Conservation (phyloP, 2,797 vertebrate species). For the Cossypha dichroa region DNA sequence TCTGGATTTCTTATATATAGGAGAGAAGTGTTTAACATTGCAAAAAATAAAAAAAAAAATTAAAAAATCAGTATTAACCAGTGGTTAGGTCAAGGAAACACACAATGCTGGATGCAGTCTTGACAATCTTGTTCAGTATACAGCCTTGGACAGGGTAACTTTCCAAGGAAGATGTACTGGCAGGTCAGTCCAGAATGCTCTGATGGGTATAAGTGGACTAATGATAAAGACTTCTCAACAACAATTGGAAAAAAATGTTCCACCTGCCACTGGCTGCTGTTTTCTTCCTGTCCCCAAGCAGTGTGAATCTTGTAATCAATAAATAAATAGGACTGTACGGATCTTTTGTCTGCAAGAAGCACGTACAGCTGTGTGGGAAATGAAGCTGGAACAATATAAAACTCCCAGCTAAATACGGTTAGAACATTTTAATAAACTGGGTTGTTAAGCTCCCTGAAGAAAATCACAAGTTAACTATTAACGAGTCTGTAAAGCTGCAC, state of each 20-base stretch:
- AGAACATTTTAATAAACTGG: background rate
- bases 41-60: background rate
- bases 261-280: background rate
- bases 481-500: background rate
- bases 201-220: background rate
- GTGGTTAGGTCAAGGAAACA: background rate
- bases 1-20: background rate
- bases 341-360: slow-evolving; percentile 8
- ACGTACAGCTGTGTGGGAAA: slow-evolving; percentile 15
- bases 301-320: slow-evolving; percentile 21
- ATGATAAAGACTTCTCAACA: background rate
- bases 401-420: background rate
- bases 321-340: background rate
- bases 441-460: slow-evolving; percentile 2
- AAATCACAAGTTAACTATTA: background rate
- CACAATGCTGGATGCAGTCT: background rate
- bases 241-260: slow-evolving; percentile 9
- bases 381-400: background rate
- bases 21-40: background rate
- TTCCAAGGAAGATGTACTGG: background rate
- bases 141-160: background rate
- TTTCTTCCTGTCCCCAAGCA: slow-evolving; percentile 10
- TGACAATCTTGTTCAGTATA: background rate
- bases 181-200: background rate
- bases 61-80: background rate